Evolutionary conservation across 1,140 invertebrate species (phyloP), one percentile per base, ranked within the genome.

Genomic region (Drosophila sp.): DNA sequence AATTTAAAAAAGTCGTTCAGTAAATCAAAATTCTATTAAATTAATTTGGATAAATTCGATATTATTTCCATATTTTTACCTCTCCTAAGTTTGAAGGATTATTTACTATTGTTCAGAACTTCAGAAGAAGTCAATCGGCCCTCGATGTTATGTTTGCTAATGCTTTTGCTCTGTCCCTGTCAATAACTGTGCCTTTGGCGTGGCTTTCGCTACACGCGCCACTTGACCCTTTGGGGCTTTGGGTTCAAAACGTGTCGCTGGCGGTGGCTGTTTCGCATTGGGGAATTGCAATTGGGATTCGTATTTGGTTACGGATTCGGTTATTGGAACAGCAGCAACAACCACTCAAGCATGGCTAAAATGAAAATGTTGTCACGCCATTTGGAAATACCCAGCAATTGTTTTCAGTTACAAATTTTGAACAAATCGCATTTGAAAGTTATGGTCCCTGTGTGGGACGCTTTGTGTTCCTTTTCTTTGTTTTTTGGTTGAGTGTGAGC

Each of bases 151-250:
- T 40, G 43, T 18, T 14, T 45, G 29, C 36, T 36, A 48, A 57
- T 9, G 34, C 40, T 48, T 16, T 65, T 41, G 13, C 48, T 36
- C 57, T 66, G 46, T 57, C 38, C 21, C 38, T 29, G 57, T 54
- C 57, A 41, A 57, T 59, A 43, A 34, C 69, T 53, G 40, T 29
- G 76, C 78, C 41, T 87, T 69, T 54, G 57, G 75, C 83, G 56
- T 87, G 70, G 65, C 74, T 86, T 87, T 86, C 67, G 78, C 75
- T 83, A 83, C 83, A 89, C 83, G 83, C 83, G 83, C 83, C 83
- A 76, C 78, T 82, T 87, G 83, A 87, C 83, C 83, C 83, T 73
- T 82, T 73, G 50, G 78, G 63, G 71, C 78, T 78, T 63, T 50
- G 53, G 63, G 83, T 89, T 87, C 83, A 87, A 87, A 87, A 83